Evolutionary conservation across 2,797 vertebrate species (phyloP).

Genomic region (Pangasius mekongensis): DNA sequence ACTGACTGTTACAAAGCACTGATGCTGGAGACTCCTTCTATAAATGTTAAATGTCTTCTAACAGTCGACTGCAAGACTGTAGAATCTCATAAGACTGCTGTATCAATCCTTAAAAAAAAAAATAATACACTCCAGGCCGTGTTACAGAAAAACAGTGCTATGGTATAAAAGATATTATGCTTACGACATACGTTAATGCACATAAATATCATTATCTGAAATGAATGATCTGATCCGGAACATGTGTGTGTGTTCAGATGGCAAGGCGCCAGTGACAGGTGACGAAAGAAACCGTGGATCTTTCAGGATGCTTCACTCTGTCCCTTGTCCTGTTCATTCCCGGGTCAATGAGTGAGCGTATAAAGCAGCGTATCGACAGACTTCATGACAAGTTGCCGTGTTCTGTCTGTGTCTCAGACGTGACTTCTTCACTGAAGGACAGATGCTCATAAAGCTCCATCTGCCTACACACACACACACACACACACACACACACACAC

Average conservation of each 20-base stretch:
- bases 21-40: neutral
- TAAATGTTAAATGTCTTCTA: neutral
- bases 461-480: neutral
- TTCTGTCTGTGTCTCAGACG: slow-evolving; percentile 28
- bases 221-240: neutral
- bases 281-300: neutral
- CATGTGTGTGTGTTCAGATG: neutral
- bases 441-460: neutral
- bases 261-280: neutral
- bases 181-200: too few species aligned
- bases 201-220: neutral
- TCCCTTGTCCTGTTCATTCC: slow-evolving; percentile 1
- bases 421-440: slow-evolving; percentile 14
- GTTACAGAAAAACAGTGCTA: too few species aligned
- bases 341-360: slow-evolving; percentile 10
- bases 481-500: neutral
- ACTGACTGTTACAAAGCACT: neutral
- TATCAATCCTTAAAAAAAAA: too few species aligned
- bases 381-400: slow-evolving; percentile 30
- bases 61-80: neutral
- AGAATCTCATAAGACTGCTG: too few species aligned
- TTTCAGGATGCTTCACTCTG: neutral
- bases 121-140: too few species aligned
- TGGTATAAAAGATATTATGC: too few species aligned
- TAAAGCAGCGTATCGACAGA: slow-evolving; percentile 24